phyloP scores from a whole-genome alignment of 1,140 invertebrate genomes.

The Heliconius hewitsoni region DNA sequence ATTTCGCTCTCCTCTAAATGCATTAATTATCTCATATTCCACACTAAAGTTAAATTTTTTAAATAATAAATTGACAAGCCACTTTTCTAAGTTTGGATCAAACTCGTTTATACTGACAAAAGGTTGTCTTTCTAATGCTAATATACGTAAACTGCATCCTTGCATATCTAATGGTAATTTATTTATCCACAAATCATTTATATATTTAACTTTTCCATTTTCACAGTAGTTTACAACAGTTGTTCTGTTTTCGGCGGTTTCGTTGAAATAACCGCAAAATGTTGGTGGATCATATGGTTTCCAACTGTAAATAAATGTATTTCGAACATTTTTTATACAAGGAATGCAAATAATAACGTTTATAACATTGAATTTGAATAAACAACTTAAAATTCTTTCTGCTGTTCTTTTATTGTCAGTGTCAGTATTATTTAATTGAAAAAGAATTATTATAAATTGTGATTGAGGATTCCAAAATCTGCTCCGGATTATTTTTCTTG shows the following conservation, averaged over 20 bases:
- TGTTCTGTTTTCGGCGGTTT: constrained; percentile 54
- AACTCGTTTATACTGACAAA: constrained; percentile 56
- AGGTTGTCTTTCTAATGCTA: constrained; percentile 63
- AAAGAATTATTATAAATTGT: constrained; percentile 55
- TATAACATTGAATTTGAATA: constrained; percentile 62
- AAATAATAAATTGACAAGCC: constrained; percentile 50
- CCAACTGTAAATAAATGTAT: constrained; percentile 61
- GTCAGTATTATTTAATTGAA: not conserved
- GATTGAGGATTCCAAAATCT: constrained; percentile 69
- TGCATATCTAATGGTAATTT: constrained; percentile 61
- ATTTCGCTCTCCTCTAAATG: constrained; percentile 68
- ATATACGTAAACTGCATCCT: constrained; percentile 55
- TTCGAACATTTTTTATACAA: constrained; percentile 46
- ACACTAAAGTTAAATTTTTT: constrained; percentile 52
- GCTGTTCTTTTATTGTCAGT: not conserved
- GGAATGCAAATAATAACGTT: constrained; percentile 58
- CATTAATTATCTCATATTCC: constrained; percentile 50
- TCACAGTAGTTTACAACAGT: constrained; percentile 57
- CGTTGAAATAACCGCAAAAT: constrained; percentile 64
- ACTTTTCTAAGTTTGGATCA: constrained; percentile 60
- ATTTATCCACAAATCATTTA: constrained; percentile 49
- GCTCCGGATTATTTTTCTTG: constrained; percentile 49
- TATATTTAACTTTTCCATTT: constrained; percentile 48
- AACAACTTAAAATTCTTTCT: constrained; percentile 48
- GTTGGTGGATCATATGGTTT: constrained; percentile 69